Base-by-base conservation (phyloP, 1,140 invertebrate species). In the Neodiprion fabricii region DNA sequence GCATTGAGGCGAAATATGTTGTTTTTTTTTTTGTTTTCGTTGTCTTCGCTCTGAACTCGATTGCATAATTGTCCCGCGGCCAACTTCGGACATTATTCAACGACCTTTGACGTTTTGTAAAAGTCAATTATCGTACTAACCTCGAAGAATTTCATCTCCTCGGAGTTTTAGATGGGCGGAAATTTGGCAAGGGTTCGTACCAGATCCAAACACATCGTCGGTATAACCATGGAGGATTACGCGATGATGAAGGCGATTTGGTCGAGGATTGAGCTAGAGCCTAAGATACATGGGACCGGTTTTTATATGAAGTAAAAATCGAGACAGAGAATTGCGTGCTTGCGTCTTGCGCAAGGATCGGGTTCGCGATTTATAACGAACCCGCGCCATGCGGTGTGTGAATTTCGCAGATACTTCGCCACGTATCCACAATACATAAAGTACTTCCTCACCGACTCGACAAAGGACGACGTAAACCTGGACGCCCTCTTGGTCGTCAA, bases 381-480 rank as follows among this genome's bases (percentile, higher is more conserved):
- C 28, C 28, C 28, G 28, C 28, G 28, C 28, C 28, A 40, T 40
- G 28, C 28, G 28, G 28, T 40, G 28, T 40, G 28, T 40, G 28
- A 40, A 40, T 40, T 65, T 76, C 72, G 21, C 67, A 82, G 82
- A 11, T 79, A 83, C 49, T 83, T 80, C 72, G 74, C 77, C 50
- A 76, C 23, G 12, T 74, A 81, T 78, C 82, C 79, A 48, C 74
- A 80, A 53, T 83, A 83, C 67, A 40, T 75, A 10, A 81, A 82
- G 61, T 83, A 80, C 75, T 83, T 81, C 21, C 83, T 80, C 8
- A 70, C 66, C 40, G 75, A 81, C 50, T 73, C 74, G 9, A 9
- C 4, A 17, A 68, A 75, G 71, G 12, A 75, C 49, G 76, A 78
- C 4, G 47, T 82, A 65, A 81, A 73, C 67, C 49, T 81, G 8